Conservation (phyloP, 2,113 vertebrate species). For the Coreoperca whiteheadi region DNA sequence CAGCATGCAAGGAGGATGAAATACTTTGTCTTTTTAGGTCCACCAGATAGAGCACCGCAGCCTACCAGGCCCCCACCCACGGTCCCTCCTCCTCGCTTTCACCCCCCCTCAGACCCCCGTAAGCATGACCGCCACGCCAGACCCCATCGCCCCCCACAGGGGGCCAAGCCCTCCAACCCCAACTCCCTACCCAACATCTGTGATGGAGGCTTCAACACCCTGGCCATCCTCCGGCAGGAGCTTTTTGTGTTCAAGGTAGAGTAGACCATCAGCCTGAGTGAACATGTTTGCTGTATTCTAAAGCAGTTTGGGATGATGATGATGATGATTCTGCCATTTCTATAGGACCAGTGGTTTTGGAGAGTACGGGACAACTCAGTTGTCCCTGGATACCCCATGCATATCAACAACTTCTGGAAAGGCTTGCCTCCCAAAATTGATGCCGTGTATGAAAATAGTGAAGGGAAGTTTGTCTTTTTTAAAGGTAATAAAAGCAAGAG, state of each 20-base stretch:
- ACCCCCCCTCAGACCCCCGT: slow-evolving; percentile 91
- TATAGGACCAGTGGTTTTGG: slow-evolving; percentile 99
- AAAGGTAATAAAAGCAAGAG: slow-evolving; percentile 87
- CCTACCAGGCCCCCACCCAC: slow-evolving; percentile 96
- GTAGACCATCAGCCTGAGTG: not conserved
- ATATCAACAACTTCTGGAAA: slow-evolving; percentile 98
- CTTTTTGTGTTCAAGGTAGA: slow-evolving; percentile 99
- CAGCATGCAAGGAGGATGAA: not conserved
- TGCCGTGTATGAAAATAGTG: slow-evolving; percentile 98
- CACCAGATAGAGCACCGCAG: slow-evolving; percentile 94
- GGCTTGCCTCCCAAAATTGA: slow-evolving; percentile 96
- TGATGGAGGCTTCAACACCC: slow-evolving; percentile 98
- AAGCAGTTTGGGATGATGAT: not conserved
- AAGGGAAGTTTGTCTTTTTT: slow-evolving; percentile 99
- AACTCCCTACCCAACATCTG: slow-evolving; percentile 98
- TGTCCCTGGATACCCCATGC: slow-evolving; percentile 98
- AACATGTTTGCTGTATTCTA: not conserved
- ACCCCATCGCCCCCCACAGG: slow-evolving; percentile 92
- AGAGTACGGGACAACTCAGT: slow-evolving; percentile 97
- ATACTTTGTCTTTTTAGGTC: slow-evolving; percentile 86
- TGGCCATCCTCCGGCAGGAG: slow-evolving; percentile 96
- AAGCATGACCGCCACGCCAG: slow-evolving; percentile 93
- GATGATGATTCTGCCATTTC: slow-evolving; percentile 2
- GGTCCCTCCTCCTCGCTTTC: slow-evolving; percentile 91
- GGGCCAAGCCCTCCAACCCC: slow-evolving; percentile 92